Base-by-base conservation (phyloP, 1,140 invertebrate genomes). In the Propsilocerus akamusi region DNA sequence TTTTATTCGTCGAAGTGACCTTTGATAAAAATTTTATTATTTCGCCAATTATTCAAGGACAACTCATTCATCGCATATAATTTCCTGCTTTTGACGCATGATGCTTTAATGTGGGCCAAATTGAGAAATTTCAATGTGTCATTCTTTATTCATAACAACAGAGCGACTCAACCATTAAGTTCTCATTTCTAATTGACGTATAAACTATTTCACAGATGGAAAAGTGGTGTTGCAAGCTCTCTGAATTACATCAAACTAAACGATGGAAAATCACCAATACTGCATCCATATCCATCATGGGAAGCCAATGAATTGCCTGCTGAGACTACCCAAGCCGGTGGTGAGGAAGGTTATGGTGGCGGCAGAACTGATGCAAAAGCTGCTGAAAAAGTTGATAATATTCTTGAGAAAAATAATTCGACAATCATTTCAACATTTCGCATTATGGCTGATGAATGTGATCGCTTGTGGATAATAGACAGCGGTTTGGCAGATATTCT, bases 401-500 rank as follows among this genome's bases (percentile, higher is more conserved):
- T 60, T 24, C 49, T 72, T 8, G 66, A 67, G 12, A 56, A 54
- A 41, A 68, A 74, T 32, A 74, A 77, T 55, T 66, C 63, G 3
- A 71, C 72, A 1, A 73, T 80, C 11, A 68, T 81, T 32, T 80
- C 72, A n/a, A 76, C 78, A 2, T 79, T 81, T 57, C 72, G 79
- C 51, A 61, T 76, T 8, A 71, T 62, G 53, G 71, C 79, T 12
- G 82, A 86, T 60, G 67, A 67, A 2, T 85, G 81, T 54, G 78
- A 82, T 60, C 70, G 82, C 46, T 65, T 86, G 8, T 86, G 83
- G 82, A 78, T 75, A 26, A 69, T 81, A 57, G 82, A 86, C 59
- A 77, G 77, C 10, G 81, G 81, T n/a, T 58, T 82, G 24, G 74
- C 77, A 51, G 78, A 84, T 62, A 80, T 84, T 60, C 64, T 79